Evolutionary conservation across 2,888 invertebrate genomes (phyloP).

Genomic region (Endomychus coccineus): DNA sequence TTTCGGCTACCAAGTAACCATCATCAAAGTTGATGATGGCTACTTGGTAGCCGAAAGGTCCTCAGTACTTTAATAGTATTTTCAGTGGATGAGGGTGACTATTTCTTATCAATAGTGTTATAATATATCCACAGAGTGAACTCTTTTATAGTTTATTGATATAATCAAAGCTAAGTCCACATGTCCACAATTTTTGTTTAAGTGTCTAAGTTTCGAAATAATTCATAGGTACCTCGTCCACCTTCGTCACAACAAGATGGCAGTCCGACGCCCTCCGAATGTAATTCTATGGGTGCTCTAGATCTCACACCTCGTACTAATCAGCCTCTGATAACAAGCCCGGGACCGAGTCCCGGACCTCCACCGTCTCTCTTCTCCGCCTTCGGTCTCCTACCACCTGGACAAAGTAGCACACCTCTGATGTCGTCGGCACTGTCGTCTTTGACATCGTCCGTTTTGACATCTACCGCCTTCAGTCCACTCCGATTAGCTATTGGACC

Average conservation of each 20-base stretch:
- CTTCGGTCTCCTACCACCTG: constrained; percentile 53
- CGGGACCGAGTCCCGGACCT: constrained; percentile 33
- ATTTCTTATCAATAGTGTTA: no score
- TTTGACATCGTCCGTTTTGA: constrained; percentile 72
- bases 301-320: constrained; percentile 50
- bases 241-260: constrained; percentile 42
- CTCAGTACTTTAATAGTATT: no score
- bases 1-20: no score
- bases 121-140: no score
- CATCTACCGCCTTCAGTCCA: constrained; percentile 81
- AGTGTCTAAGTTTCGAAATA: no score
- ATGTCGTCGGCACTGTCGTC: constrained; percentile 75
- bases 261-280: constrained; percentile 46
- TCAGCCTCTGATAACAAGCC: constrained; percentile 32
- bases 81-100: no score
- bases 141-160: no score
- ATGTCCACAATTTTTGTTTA: no score
- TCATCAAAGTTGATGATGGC: no score
- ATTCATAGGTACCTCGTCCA: constrained; percentile 40
- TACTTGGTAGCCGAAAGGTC: no score
- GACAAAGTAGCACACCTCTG: constrained; percentile 58
- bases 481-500: constrained; percentile 78
- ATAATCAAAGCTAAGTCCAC: no score
- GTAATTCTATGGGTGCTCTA: constrained; percentile 50
- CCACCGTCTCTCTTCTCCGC: constrained; percentile 46